Evolutionary conservation across 2,888 invertebrate genomes (phyloP).

Genomic region (Augochlorella aurata): DNA sequence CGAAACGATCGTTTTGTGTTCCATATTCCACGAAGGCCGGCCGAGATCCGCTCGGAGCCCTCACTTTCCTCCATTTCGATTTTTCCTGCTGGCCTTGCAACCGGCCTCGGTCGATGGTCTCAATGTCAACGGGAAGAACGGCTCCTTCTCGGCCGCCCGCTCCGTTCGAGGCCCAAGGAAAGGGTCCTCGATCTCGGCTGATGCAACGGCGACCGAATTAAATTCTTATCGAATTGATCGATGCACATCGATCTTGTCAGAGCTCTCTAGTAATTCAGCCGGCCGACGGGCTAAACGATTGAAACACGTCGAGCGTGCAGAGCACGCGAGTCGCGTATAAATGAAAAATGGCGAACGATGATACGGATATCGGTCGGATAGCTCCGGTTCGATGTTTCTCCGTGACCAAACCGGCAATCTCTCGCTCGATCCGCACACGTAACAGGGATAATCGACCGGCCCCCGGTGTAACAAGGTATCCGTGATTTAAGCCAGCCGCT

Average conservation of each 20-base stretch:
- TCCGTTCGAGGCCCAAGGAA: neutral
- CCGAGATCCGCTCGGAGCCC: conserved; percentile 7
- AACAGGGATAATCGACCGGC: conserved; percentile 8
- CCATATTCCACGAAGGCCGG: conserved; percentile 51
- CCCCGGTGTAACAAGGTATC: conserved; percentile 18
- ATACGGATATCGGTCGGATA: conserved; percentile 4
- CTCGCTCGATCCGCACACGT: conserved; percentile 8
- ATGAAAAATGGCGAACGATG: neutral
- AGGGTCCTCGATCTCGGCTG: neutral
- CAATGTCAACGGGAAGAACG: conserved; percentile 53
- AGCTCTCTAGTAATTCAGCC: neutral
- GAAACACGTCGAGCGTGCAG: neutral
- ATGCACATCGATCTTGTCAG: neutral
- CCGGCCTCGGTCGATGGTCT: conserved; percentile 30
- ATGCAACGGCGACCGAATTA: neutral
- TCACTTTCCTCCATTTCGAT: conserved; percentile 55
- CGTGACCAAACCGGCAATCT: conserved; percentile 3
- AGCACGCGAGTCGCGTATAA: neutral
- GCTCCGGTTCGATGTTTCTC: neutral
- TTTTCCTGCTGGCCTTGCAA: conserved; percentile 61
- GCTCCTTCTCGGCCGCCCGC: neutral
- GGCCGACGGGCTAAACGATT: neutral
- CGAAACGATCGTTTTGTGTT: conserved; percentile 28
- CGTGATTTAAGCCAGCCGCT: neutral
- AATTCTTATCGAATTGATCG: neutral